Conservation (phyloP, 2,113 vertebrate genomes). For the Promerops cafer region DNA sequence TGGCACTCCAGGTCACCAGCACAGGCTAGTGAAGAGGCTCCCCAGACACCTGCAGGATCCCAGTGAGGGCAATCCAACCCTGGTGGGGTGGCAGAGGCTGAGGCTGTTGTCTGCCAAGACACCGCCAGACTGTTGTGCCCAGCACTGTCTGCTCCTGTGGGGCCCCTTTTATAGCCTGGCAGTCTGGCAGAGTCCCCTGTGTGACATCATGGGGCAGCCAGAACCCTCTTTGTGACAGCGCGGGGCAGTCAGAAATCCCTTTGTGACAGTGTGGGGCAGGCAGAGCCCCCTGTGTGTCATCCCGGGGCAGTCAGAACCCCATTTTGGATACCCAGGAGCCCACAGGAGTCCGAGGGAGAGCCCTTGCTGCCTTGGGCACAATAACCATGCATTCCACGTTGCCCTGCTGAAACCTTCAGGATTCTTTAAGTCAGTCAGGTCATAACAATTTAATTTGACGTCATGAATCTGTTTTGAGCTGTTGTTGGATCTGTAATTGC, state of each 20-base stretch:
- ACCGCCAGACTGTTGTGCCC: not conserved
- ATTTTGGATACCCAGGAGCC: not conserved
- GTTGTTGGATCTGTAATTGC: not conserved
- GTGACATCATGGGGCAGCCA: not conserved
- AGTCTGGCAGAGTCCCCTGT: not conserved
- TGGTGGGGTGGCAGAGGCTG: not conserved
- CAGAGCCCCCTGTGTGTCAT: not conserved
- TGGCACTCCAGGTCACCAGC: not conserved
- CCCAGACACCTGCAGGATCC: not conserved
- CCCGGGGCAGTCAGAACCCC: not conserved
- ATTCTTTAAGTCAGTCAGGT: not conserved
- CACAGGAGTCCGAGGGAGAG: not conserved
- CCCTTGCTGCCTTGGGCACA: not conserved
- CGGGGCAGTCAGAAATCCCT: not conserved
- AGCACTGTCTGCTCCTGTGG: not conserved
- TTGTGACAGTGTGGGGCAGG: not conserved
- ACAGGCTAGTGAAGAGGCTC: not conserved
- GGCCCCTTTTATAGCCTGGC: not conserved
- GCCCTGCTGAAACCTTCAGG: not conserved
- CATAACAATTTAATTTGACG: not conserved
- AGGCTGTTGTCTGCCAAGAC: not conserved
- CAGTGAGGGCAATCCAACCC: not conserved
- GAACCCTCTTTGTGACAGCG: not conserved
- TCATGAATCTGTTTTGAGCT: not conserved
- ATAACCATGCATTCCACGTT: too few species aligned